Conservation (phyloP, 2,888 invertebrate genomes). For the Hirtodrosophila cameraria region DNA sequence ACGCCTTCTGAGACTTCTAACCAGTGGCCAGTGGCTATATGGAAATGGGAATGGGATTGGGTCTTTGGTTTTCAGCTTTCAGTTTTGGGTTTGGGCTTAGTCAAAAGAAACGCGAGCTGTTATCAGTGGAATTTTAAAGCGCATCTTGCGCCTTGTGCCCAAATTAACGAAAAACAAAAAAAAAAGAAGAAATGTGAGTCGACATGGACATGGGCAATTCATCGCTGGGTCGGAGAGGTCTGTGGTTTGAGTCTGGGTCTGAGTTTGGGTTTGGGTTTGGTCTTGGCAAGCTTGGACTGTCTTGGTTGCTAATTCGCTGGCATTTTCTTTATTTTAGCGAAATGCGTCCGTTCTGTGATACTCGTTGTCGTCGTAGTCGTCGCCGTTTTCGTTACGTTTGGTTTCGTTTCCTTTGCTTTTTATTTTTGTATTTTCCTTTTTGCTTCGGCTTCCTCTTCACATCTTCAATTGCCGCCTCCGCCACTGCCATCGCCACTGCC, state of each 20-base stretch:
- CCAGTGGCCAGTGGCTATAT: conserved; percentile 44
- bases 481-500: too few species aligned
- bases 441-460: conserved; percentile 25
- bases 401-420: conserved; percentile 17
- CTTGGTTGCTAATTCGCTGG: conserved; percentile 69
- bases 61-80: too few species aligned
- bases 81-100: not conserved
- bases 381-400: conserved; percentile 43
- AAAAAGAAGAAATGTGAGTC: conserved; percentile 54
- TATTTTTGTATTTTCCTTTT: conserved; percentile 25
- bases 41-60: not conserved
- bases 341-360: conserved; percentile 68
- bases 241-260: conserved; percentile 5
- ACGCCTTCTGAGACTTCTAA: conserved; percentile 64
- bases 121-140: conserved; percentile 76
- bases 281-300: too few species aligned
- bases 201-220: conserved; percentile 67
- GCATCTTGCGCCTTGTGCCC: conserved; percentile 57
- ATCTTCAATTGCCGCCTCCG: conserved; percentile 55
- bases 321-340: conserved; percentile 79
- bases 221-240: conserved; percentile 43
- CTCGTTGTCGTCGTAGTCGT: conserved; percentile 51
- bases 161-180: conserved; percentile 31
- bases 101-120: conserved; percentile 31
- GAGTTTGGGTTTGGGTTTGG: too few species aligned